Conservation (phyloP, 2,797 vertebrate species). For the Centropyge bicolor region DNA sequence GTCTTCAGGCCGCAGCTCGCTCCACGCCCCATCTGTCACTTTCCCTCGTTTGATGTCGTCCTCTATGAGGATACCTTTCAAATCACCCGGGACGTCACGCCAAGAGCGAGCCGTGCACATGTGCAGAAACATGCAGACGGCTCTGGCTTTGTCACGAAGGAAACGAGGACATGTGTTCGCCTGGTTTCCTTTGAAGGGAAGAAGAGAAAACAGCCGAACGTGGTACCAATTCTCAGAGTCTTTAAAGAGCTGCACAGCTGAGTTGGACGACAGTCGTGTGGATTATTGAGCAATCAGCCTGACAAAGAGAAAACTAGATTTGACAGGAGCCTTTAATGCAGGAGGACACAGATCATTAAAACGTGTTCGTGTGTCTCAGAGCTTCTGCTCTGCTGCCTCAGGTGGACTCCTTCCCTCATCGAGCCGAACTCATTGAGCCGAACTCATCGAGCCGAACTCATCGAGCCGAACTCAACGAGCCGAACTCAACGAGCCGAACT, state of each 20-base stretch:
- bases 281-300: conserved; percentile 5
- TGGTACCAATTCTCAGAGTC: conserved; percentile 32
- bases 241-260: conserved; percentile 8
- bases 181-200: conserved; percentile 29
- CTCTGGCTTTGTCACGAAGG: conserved; percentile 20
- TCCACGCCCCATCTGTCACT: conserved; percentile 1
- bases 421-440: too few relatives aligned
- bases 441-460: conserved; percentile 10
- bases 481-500: conserved; percentile 6
- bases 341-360: background rate
- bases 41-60: conserved; percentile 25
- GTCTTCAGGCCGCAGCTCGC: background rate
- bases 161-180: conserved; percentile 36
- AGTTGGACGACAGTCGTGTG: conserved; percentile 4
- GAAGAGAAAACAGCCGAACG: conserved; percentile 14
- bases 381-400: conserved; percentile 4
- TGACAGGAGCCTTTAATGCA: background rate
- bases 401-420: conserved; percentile 28
- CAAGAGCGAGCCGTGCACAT: background rate
- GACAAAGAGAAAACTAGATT: background rate
- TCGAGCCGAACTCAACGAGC: conserved; percentile 4
- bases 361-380: background rate
- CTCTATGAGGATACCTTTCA: conserved; percentile 20
- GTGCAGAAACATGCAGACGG: conserved; percentile 38
- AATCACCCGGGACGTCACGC: background rate